phyloP scores from a whole-genome alignment of 2,888 invertebrate species.

The Torymus tubicola region DNA sequence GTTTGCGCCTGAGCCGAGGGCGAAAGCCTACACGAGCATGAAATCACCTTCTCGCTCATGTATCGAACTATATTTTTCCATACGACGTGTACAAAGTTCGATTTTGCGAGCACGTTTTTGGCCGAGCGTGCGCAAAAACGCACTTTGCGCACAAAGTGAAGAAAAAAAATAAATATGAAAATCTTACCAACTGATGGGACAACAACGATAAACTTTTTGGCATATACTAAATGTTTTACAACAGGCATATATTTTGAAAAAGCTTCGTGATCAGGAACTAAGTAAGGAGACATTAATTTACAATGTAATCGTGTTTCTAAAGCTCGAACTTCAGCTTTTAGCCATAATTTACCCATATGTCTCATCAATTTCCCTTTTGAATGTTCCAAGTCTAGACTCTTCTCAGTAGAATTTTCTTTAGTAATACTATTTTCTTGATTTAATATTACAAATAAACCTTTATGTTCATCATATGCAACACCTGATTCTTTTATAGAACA shows the following conservation, averaged over 20 bases:
- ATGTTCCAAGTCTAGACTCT: constrained; percentile 66
- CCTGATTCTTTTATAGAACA: constrained; percentile 82
- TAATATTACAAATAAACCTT: constrained; percentile 68
- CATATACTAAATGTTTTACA: constrained; percentile 89
- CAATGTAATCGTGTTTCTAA: constrained; percentile 85
- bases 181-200: constrained; percentile 90
- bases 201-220: constrained; percentile 90
- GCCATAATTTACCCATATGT: constrained; percentile 93
- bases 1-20: too few species aligned
- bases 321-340: constrained; percentile 91
- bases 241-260: constrained; percentile 86
- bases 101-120: too few species aligned
- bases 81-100: too few species aligned
- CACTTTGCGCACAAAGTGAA: too few species aligned
- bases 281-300: constrained; percentile 85
- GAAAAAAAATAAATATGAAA: constrained; percentile 15
- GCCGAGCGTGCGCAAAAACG: too few species aligned
- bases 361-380: constrained; percentile 82
- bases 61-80: too few species aligned
- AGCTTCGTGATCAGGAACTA: constrained; percentile 91
- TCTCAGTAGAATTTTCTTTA: constrained; percentile 55
- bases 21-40: too few species aligned
- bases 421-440: constrained; percentile 54
- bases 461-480: constrained; percentile 80
- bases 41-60: too few species aligned